Evolutionary conservation across 1,140 invertebrate genomes (phyloP).

Genomic region (Apocrypta bakeri): DNA sequence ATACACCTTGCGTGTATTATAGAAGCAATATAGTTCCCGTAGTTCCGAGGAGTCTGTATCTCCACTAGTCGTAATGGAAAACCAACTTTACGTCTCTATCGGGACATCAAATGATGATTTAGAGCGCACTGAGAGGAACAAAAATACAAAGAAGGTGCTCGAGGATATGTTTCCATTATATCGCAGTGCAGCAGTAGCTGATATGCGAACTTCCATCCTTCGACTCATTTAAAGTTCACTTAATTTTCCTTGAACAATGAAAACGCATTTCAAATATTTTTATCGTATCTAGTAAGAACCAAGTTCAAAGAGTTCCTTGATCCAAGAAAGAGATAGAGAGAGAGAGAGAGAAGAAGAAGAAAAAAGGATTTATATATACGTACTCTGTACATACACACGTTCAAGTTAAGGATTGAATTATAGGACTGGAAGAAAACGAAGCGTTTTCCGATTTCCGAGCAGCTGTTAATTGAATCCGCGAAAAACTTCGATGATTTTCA

Average conservation of each 20-base stretch:
- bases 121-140: neutral
- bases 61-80: constrained; percentile 2
- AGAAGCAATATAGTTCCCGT: neutral
- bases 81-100: constrained; percentile 3
- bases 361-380: neutral
- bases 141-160: neutral
- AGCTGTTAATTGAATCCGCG: constrained; percentile 13
- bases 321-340: too few species aligned
- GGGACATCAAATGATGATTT: constrained; percentile 28
- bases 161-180: neutral
- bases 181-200: neutral
- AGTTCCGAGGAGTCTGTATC: neutral
- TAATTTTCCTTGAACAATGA: neutral
- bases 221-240: neutral
- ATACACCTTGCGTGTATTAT: neutral
- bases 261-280: neutral
- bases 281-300: neutral
- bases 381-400: neutral
- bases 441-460: neutral
- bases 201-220: neutral
- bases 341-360: neutral
- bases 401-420: neutral
- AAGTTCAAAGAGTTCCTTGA: neutral
- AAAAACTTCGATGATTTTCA: neutral
- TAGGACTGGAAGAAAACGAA: neutral